Conservation (phyloP, 2,797 vertebrate species). For the Ciconia nigra region DNA sequence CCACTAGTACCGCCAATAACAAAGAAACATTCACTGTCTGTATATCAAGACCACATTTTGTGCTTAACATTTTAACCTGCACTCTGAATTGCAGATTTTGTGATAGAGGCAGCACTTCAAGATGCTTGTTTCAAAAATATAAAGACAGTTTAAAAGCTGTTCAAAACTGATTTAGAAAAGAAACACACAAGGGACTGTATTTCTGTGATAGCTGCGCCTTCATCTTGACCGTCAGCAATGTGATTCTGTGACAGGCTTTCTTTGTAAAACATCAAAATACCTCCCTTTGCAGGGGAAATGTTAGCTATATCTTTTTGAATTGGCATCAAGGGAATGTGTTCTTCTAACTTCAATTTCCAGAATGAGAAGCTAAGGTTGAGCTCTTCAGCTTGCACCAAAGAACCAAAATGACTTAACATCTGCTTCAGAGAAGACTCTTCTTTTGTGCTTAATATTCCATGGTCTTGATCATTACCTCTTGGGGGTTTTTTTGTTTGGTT, state of each 20-base stretch:
- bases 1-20: neutral
- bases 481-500: no score
- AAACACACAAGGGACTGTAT: neutral
- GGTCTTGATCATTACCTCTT: neutral
- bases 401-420: neutral
- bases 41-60: slow-evolving; percentile 32
- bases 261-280: neutral
- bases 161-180: neutral
- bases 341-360: neutral
- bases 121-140: slow-evolving; percentile 4
- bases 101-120: slow-evolving; percentile 15
- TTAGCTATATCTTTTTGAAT: slow-evolving; percentile 1
- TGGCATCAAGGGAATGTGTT: neutral
- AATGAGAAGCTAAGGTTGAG: neutral
- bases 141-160: slow-evolving; percentile 26
- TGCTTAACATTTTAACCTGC: neutral
- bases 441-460: neutral
- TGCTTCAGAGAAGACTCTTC: neutral
- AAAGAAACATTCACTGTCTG: neutral
- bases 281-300: neutral
- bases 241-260: neutral
- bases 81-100: slow-evolving; percentile 40
- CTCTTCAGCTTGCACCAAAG: neutral
- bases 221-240: neutral
- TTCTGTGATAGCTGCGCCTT: neutral